phyloP scores from a whole-genome alignment of 1,140 invertebrate species.

The Brachystomella parvula region DNA sequence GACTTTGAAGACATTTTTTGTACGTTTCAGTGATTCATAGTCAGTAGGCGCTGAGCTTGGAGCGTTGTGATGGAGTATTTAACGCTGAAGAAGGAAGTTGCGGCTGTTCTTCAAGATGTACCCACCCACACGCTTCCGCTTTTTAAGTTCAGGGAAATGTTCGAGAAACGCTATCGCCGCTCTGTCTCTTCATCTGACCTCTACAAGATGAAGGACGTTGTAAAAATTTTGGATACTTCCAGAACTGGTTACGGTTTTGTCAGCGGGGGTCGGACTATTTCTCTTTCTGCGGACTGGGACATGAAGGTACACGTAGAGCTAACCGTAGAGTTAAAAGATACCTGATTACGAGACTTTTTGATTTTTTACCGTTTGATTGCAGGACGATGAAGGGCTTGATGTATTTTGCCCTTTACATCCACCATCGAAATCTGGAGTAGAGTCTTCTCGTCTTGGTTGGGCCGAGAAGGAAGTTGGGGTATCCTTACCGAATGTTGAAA shows the following conservation, averaged over 20 bases:
- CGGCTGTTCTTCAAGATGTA: slow-evolving; percentile 56
- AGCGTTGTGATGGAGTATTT: slow-evolving; percentile 13
- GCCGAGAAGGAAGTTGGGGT: slow-evolving; percentile 61
- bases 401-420: slow-evolving; percentile 56
- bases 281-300: slow-evolving; percentile 20
- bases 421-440: slow-evolving; percentile 40
- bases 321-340: not conserved
- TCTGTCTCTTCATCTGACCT: slow-evolving; percentile 71
- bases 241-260: not conserved
- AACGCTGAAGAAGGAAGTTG: slow-evolving; percentile 42
- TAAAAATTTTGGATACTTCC: slow-evolving; percentile 55
- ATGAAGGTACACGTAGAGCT: slow-evolving; percentile 14
- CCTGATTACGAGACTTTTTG: not conserved
- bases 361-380: slow-evolving; percentile 10
- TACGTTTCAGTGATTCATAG: not conserved
- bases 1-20: not conserved
- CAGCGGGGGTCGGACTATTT: slow-evolving; percentile 21
- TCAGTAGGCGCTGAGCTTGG: not conserved
- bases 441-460: slow-evolving; percentile 53
- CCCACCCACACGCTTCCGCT: slow-evolving; percentile 67
- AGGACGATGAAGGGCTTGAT: slow-evolving; percentile 17
- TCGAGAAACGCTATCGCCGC: slow-evolving; percentile 70
- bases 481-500: slow-evolving; percentile 60
- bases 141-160: slow-evolving; percentile 76
- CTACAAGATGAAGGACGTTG: slow-evolving; percentile 68